Conservation (phyloP, 2,797 vertebrate genomes). For the Parambassis ranga region DNA sequence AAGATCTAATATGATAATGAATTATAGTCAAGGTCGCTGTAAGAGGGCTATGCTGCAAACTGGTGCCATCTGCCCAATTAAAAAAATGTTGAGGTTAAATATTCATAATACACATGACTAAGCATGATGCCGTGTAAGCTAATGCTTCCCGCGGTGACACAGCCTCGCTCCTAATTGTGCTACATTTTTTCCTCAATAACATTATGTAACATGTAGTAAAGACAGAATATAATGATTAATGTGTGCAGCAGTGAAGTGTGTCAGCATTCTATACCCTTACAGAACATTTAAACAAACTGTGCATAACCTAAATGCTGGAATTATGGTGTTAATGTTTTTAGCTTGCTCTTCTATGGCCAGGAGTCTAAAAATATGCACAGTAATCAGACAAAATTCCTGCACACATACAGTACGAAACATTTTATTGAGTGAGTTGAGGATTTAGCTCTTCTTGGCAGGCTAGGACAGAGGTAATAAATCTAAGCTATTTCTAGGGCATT, state of each 20-base stretch:
- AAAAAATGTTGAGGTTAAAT: conserved; percentile 33
- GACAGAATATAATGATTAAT: conserved; percentile 21
- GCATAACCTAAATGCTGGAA: background rate
- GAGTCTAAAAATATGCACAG: background rate
- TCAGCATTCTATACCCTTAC: background rate
- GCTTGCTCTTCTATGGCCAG: background rate
- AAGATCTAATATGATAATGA: too few species aligned
- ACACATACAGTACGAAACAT: background rate
- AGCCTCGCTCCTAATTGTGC: conserved; percentile 9
- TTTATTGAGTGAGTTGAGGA: conserved; percentile 12
- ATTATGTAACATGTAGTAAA: conserved; percentile 33
- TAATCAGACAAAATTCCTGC: background rate
- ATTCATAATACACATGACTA: conserved; percentile 42
- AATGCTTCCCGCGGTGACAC: background rate
- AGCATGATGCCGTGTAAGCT: conserved; percentile 19
- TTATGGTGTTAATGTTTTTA: background rate
- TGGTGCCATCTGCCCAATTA: conserved; percentile 40
- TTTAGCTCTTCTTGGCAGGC: conserved; percentile 15
- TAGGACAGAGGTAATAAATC: conserved; percentile 47
- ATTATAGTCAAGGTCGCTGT: too few species aligned
- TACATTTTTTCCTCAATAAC: conserved; percentile 3
- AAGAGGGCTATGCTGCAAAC: too few species aligned
- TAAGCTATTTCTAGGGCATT: conserved; percentile 50
- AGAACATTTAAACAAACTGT: background rate
- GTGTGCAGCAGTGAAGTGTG: background rate